phyloP scores from a whole-genome alignment of 2,797 vertebrate species.

The Scarus forsteni region DNA sequence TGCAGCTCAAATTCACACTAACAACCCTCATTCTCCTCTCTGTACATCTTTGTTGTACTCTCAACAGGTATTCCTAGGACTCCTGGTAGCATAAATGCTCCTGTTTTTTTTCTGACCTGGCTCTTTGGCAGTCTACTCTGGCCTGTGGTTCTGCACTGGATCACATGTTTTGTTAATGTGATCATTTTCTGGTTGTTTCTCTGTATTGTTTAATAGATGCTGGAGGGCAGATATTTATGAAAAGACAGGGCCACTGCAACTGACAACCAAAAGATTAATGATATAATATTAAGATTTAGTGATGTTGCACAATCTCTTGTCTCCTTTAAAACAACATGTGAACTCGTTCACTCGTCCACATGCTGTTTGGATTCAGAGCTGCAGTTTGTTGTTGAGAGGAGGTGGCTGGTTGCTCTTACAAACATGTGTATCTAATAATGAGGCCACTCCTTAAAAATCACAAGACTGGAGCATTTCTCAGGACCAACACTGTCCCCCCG shows the following conservation, averaged over 20 bases:
- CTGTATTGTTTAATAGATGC: slow-evolving; percentile 3
- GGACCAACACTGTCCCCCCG: neutral
- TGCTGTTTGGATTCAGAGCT: slow-evolving; percentile 28
- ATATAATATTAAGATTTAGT: neutral
- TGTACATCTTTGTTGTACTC: neutral
- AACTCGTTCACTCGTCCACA: slow-evolving; percentile 37
- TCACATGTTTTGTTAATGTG: slow-evolving; percentile 10
- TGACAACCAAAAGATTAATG: slow-evolving; percentile 9
- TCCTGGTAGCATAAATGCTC: neutral
- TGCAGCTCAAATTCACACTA: neutral
- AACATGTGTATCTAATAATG: slow-evolving; percentile 48
- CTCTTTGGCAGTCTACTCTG: neutral
- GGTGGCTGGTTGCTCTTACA: slow-evolving; percentile 26
- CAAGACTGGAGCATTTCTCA: neutral
- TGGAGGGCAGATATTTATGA: neutral
- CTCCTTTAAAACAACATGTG: neutral
- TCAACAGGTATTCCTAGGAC: neutral
- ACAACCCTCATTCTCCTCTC: neutral
- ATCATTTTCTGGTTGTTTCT: neutral
- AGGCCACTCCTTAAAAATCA: neutral
- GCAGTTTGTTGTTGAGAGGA: slow-evolving; percentile 23
- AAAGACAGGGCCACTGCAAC: neutral
- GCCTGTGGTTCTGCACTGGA: neutral
- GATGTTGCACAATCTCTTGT: neutral
- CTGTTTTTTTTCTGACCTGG: slow-evolving; percentile 18